Evolutionary conservation across 2,888 invertebrate genomes (phyloP).

Genomic region (Troilus luridus): DNA sequence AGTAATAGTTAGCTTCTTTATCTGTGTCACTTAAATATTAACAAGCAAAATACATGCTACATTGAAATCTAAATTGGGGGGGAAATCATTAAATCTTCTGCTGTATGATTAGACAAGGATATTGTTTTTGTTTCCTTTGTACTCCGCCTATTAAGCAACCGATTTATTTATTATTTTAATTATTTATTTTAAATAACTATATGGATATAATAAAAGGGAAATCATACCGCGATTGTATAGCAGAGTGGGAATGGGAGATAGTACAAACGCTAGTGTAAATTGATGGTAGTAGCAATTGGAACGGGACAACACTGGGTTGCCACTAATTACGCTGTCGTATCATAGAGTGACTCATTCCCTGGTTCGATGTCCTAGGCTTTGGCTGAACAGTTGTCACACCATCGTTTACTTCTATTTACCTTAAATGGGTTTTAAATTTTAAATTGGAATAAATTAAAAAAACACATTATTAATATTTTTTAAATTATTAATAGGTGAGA

Average conservation of each 20-base stretch:
- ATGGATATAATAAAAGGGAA: not conserved
- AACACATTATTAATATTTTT: not conserved
- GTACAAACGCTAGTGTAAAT: not conserved
- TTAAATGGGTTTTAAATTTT: not conserved
- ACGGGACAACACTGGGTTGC: constrained; percentile 7
- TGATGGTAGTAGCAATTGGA: constrained; percentile 1
- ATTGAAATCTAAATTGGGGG: too few species aligned
- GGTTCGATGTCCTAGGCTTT: constrained; percentile 38
- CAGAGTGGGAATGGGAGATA: not conserved
- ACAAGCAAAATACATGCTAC: too few species aligned
- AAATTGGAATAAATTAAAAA: not conserved
- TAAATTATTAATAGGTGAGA: not conserved
- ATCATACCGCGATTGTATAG: not conserved
- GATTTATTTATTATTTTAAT: not conserved
- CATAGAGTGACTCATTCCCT: not conserved
- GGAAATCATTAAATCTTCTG: too few species aligned
- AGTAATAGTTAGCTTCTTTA: too few species aligned
- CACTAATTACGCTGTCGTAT: constrained; percentile 44
- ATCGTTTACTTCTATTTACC: not conserved
- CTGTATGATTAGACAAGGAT: too few species aligned
- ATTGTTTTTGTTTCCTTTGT: too few species aligned
- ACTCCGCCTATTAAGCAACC: not conserved
- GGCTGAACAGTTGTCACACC: not conserved
- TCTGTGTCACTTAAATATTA: too few species aligned
- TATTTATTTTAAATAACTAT: not conserved